Conservation (phyloP, 2,888 invertebrate genomes). For the Acanthosepion esculentum region DNA sequence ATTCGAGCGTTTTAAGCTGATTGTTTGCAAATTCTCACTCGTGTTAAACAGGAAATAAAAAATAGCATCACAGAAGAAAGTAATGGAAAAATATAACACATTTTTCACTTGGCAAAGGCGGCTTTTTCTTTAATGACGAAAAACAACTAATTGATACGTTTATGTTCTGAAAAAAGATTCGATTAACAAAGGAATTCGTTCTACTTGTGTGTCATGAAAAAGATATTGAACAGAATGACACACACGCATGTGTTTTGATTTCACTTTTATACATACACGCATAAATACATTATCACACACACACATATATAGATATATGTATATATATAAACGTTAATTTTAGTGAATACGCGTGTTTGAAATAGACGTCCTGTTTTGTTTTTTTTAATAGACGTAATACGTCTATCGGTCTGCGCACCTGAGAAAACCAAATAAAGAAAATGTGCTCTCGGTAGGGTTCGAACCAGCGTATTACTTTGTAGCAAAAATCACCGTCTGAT, state of each 20-base stretch:
- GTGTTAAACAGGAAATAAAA: background rate
- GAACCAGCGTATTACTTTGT: too few species aligned
- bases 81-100: background rate
- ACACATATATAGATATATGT: background rate
- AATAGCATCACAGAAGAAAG: background rate
- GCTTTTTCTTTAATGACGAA: background rate
- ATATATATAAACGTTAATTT: too few species aligned
- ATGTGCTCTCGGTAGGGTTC: too few species aligned
- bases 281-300: background rate
- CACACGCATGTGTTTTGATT: background rate
- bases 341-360: too few species aligned
- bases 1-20: background rate
- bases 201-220: background rate
- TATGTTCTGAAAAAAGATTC: background rate
- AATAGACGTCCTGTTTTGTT: too few species aligned
- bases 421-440: too few species aligned
- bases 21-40: background rate
- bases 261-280: background rate
- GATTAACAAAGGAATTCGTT: background rate
- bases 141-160: slow-evolving; percentile 16
- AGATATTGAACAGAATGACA: too few species aligned
- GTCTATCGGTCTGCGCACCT: too few species aligned
- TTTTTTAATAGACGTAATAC: too few species aligned
- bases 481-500: too few species aligned
- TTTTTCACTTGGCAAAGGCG: background rate